Evolutionary conservation across 2,888 invertebrate genomes (phyloP).

Genomic region (Epinotia demarniana): DNA sequence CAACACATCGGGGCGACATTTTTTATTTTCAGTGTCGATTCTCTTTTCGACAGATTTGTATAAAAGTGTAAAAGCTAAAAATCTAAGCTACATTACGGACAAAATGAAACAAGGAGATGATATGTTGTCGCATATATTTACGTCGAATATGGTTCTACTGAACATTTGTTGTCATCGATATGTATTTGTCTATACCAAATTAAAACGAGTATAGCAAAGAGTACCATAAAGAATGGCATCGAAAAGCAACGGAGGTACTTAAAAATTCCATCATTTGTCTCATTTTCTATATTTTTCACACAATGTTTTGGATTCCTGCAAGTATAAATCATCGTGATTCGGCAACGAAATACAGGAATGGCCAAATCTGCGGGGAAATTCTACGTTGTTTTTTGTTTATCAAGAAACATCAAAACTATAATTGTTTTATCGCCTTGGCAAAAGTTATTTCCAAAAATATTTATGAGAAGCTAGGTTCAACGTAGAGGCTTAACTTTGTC

Average conservation of each 20-base stretch:
- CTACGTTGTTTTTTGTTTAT: too few species aligned
- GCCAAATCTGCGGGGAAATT: too few species aligned
- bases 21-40: too few species aligned
- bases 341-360: neutral
- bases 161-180: neutral
- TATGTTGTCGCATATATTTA: neutral
- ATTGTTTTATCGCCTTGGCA: too few species aligned
- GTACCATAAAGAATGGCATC: neutral
- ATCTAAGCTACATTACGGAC: neutral
- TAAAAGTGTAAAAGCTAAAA: too few species aligned
- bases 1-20: too few species aligned
- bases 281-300: neutral
- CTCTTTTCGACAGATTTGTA: too few species aligned
- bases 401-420: too few species aligned
- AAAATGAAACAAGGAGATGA: neutral
- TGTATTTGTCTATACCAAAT: neutral
- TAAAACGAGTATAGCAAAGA: neutral
- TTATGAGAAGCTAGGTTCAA: too few species aligned
- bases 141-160: neutral
- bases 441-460: too few species aligned
- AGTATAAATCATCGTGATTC: too few species aligned
- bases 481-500: too few species aligned
- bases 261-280: neutral
- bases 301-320: neutral
- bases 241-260: neutral